Evolutionary conservation across 1,140 invertebrate genomes (phyloP), one percentile per base, ranked within the genome.

Genomic region (Delia radicum): DNA sequence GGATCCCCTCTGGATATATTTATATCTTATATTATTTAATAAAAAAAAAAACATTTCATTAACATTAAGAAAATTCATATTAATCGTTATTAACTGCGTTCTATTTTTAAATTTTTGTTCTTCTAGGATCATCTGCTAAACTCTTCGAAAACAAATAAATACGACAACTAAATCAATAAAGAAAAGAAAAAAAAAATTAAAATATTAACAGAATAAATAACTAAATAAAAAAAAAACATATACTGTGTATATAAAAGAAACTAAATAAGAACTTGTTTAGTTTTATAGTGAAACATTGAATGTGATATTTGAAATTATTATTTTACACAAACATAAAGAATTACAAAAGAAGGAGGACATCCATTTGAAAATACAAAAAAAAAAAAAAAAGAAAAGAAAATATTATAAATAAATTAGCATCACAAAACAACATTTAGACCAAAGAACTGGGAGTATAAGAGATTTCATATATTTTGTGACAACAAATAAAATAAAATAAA

Each of bases 281-380:
- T 55, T 55, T 37, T 73, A 31, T 73, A 46, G 29, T 73, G 42
- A 48, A 73, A 73, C 72, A 48, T 55, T 55, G 28, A 73, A 55
- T 73, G 72, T 73, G 72, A 73, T 73, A 73, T 73, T 73, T 73
- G 48, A 73, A 73, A 73, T 73, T 73, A 73, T 28, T 46, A 48
- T 18, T 73, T 48, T 69, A 69, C 65, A 31, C 65, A 69, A 37
- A 69, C 28, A 67, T 21, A n/a, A 55, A 55, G 37, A 18, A 67
- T 13, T 24, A 55, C 48, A 18, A 55, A 42, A n/a, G n/a, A n/a
- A n/a, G n/a, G n/a, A n/a, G 1, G 33, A 37, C 24, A 55, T 55
- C 18, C 15, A 55, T 6, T 12, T 28, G 15, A 65, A 65, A 15
- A 12, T 65, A 29, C 24, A 65, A 65, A n/a, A 67, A 67, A 31